Percentiles rank a stretch among this genome's conserved stretches.
Conservation (phyloP, 2,888 invertebrate species). For the Notodonta ziczac region DNA sequence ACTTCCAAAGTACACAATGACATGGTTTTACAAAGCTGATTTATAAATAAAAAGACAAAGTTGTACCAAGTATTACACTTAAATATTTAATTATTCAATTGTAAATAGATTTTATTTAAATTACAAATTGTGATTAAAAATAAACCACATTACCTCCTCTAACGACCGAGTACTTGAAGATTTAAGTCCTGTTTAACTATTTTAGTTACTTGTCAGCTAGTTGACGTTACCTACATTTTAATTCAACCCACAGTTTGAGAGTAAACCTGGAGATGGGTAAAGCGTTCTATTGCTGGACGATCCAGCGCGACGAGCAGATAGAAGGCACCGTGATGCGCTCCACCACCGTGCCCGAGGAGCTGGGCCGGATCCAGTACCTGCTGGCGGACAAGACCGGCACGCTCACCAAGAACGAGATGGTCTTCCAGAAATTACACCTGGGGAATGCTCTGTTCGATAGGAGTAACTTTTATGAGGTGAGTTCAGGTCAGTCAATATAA, state of each 20-base stretch:
- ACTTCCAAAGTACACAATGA: no score
- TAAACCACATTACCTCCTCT: no score
- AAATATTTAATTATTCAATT: no score
- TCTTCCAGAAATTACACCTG: conserved; percentile 97
- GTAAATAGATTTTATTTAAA: no score
- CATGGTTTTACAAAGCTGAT: no score
- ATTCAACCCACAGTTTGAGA: conserved; percentile 93
- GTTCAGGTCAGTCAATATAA: conserved; percentile 4
- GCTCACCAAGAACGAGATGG: conserved; percentile 99
- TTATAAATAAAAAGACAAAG: no score
- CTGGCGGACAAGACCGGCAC: conserved; percentile 99
- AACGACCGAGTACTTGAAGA: no score
- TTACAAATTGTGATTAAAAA: no score
- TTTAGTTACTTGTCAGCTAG: no score
- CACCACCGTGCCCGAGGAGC: conserved; percentile 99
- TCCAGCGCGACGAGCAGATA: conserved; percentile 96
- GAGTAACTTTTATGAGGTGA: conserved; percentile 93
- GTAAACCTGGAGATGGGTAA: conserved; percentile 99
- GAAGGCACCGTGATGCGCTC: conserved; percentile 97
- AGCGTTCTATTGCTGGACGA: conserved; percentile 98
- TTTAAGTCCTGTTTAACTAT: no score
- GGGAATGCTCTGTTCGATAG: conserved; percentile 96
- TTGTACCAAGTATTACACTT: no score
- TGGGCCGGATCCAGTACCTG: conserved; percentile 98
- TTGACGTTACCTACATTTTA: no score